Percentiles rank a stretch among this genome's conserved stretches.
phyloP scores from a whole-genome alignment of 2,797 vertebrate species.

The Protonibea diacanthus region DNA sequence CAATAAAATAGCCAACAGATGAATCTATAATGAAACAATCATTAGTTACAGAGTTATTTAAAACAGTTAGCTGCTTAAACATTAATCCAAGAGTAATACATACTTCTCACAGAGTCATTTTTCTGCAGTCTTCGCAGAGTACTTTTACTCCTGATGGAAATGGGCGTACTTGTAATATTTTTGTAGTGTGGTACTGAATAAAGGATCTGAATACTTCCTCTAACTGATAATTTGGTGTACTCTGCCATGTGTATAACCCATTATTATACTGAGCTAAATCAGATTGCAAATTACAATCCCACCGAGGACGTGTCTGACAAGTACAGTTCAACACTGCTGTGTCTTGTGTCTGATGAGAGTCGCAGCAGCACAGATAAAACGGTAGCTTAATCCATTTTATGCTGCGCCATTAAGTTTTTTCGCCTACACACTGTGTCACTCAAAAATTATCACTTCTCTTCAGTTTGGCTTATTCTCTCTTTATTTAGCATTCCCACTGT shows the following conservation, averaged over 20 bases:
- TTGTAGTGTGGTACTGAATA: not conserved
- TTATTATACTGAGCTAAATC: slow-evolving; percentile 26
- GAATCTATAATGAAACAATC: not conserved
- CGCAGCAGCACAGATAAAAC: not conserved
- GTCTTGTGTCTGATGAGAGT: not conserved
- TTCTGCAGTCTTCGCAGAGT: no score
- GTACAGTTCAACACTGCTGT: slow-evolving; percentile 1
- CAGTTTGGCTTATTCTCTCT: slow-evolving; percentile 7
- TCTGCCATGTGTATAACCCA: not conserved
- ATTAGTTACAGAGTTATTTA: not conserved
- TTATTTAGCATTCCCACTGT: slow-evolving; percentile 21
- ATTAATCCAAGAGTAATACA: not conserved
- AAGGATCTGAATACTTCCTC: not conserved
- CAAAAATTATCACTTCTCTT: slow-evolving; percentile 14
- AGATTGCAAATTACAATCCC: slow-evolving; percentile 6
- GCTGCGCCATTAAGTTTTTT: slow-evolving; percentile 4
- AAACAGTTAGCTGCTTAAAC: not conserved
- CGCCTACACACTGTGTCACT: not conserved
- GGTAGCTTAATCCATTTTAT: slow-evolving; percentile 9
- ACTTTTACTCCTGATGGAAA: not conserved
- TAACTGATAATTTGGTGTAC: not conserved
- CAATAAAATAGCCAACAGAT: no score
- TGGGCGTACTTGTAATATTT: not conserved
- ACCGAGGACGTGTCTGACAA: slow-evolving; percentile 16
- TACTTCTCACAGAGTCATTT: not conserved